Conservation (phyloP, 2,888 invertebrate genomes). For the Odontocolon sp. region DNA sequence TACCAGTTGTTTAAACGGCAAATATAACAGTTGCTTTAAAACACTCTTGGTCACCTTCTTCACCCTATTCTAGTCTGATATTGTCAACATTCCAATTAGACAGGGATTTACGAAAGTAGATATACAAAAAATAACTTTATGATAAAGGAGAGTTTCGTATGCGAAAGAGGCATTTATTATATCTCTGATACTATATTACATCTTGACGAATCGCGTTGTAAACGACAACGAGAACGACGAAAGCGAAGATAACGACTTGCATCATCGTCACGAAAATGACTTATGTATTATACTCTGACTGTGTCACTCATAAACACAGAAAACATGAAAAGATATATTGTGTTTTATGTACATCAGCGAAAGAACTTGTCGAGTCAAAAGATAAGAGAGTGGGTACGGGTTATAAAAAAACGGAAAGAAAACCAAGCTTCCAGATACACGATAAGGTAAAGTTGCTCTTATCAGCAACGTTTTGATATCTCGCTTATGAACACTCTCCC, state of each 20-base stretch:
- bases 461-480: constrained; percentile 52
- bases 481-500: constrained; percentile 19
- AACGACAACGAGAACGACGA: background rate
- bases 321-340: background rate
- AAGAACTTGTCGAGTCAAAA: background rate
- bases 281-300: background rate
- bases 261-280: background rate
- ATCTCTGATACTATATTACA: background rate
- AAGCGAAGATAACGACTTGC: background rate
- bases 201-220: background rate
- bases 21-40: background rate
- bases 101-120: background rate
- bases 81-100: background rate
- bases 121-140: background rate
- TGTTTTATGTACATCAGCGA: constrained; percentile 10
- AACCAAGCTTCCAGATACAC: constrained; percentile 40
- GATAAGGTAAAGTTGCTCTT: constrained; percentile 46
- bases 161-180: too few relatives aligned
- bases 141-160: background rate
- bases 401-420: constrained; percentile 15
- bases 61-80: too few relatives aligned
- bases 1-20: background rate
- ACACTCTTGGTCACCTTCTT: background rate
- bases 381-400: constrained; percentile 31
- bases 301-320: background rate